Base-by-base conservation (phyloP, 1,140 invertebrate genomes). In the Nasonia giraulti region DNA sequence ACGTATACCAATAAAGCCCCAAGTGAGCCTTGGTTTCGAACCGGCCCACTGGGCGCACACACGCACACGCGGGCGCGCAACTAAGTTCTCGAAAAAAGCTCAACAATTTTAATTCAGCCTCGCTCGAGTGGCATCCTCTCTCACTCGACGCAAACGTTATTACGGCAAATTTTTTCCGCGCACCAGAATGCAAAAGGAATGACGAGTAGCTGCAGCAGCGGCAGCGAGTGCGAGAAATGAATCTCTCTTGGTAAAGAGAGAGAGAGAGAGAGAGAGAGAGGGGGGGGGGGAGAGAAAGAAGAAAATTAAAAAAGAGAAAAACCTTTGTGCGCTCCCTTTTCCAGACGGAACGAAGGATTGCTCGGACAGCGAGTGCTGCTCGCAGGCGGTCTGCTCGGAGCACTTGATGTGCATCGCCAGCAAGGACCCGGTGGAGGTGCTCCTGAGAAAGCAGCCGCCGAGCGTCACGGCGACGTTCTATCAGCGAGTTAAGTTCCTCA, bases 291-390 rank as follows among this genome's bases (percentile, higher is more conserved):
- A 74, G 3, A 33, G 20, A 68, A 23, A 23, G 6, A 68, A 23
- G 23, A 68, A 68, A 68, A 68, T 68, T 68, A 68, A 68, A 23
- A 74, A 37, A 77, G 47, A 77, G 23, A 69, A 14, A 69, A 80
- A 69, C 20, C 17, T 11, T 40, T 71, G 27, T 69, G 74, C 69
- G n/a, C 73, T 75, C 27, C 47, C 85, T 44, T 89, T 87, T 83
- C 37, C 91, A 99, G 99, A 99, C 95, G 98, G 98, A 82, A 97
- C 99, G 95, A 95, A 96, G 79, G 99, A 99, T 94, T 99, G 99
- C 93, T 97, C 98, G 55, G 99, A 99, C 93, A 98, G 97, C 89
- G 99, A 99, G 93, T 99, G 98, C 92, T 98, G 97, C 93, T 95
- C 95, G 80, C 95, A 96, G 89, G 93, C 95, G 2, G 95, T 95